These are phyloP conservation scores for Aeoliscus strigatus DNA, from an alignment of 2,797 vertebrate species.

Conservation along the genomic window DNA sequence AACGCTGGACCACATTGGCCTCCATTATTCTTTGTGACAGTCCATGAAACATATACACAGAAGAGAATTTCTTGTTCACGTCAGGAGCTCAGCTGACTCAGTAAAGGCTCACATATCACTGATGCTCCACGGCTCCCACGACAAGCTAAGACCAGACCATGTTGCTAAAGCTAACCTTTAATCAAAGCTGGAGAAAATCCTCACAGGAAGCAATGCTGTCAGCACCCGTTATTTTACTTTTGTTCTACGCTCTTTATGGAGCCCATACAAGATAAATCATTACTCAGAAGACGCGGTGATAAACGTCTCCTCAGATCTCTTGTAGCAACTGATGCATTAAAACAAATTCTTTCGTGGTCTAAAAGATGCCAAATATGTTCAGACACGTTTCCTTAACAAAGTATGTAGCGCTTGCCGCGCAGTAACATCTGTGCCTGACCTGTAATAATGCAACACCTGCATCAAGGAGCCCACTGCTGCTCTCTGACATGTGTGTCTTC, in stretches of 20 bases:
- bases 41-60: too few relatives aligned
- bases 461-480: conserved; percentile 11
- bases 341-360: conserved; percentile 9
- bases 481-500: conserved; percentile 11
- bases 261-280: conserved; percentile 9
- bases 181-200: conserved; percentile 26
- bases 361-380: conserved; percentile 46
- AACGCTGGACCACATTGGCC: too few relatives aligned
- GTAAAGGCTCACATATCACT: neutral
- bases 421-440: conserved; percentile 63
- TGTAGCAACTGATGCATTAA: too few relatives aligned
- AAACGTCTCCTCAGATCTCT: neutral
- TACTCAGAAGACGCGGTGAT: conserved; percentile 6
- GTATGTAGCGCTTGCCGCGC: conserved; percentile 49
- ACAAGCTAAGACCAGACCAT: neutral
- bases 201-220: conserved; percentile 24
- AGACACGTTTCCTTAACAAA: conserved; percentile 60
- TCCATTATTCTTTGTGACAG: too few relatives aligned
- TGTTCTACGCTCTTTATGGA: conserved; percentile 3
- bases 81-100: neutral
- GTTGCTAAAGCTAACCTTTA: conserved; percentile 15
- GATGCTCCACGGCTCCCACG: neutral
- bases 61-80: too few relatives aligned
- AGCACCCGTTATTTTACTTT: conserved; percentile 10
- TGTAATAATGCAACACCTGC: conserved; percentile 76